A percentile compares a stretch with the other conserved stretches of the same genome.
Conservation (phyloP, 2,797 vertebrate species). For the Peromyscus melanophrys region DNA sequence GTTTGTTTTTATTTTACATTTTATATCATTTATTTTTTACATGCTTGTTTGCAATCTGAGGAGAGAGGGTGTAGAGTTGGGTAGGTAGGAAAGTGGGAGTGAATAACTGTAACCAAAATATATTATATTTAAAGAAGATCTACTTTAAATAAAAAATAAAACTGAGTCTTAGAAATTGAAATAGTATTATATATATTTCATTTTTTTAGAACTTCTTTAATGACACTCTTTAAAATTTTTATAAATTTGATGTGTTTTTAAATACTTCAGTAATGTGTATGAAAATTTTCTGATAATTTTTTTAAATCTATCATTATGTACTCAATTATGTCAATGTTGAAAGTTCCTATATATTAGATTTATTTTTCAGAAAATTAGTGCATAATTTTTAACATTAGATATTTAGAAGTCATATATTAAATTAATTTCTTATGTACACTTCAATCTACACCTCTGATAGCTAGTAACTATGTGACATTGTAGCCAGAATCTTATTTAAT, state of each 20-base stretch:
- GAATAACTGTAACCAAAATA: background rate
- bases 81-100: background rate
- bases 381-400: background rate
- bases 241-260: background rate
- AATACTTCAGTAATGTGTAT: background rate
- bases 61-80: background rate
- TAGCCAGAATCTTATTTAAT: background rate
- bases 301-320: background rate
- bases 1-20: background rate
- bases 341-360: background rate
- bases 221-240: background rate
- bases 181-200: background rate
- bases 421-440: background rate
- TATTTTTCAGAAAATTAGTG: background rate
- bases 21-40: background rate
- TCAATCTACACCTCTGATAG: background rate
- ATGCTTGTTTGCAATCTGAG: background rate
- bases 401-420: background rate
- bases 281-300: background rate
- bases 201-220: background rate
- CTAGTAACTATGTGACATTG: background rate
- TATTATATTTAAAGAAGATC: background rate
- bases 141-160: background rate
- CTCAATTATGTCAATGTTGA: background rate
- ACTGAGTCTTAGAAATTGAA: background rate